Base-by-base conservation (phyloP, 2,113 vertebrate genomes). In the Sebastes schlegelii region DNA sequence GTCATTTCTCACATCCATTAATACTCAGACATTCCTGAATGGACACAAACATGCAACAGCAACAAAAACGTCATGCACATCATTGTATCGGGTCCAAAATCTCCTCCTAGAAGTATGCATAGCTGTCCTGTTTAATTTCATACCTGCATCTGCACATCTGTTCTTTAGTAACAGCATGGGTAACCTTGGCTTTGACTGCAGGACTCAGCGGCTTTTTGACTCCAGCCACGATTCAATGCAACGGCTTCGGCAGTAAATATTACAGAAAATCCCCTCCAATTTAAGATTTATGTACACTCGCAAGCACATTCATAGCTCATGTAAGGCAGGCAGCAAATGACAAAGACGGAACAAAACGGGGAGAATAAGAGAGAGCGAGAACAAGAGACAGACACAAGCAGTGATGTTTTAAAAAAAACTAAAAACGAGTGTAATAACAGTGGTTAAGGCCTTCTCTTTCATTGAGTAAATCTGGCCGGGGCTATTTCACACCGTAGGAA, bases 401-500 rank as follows among this genome's bases (percentile, higher is more conserved):
- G 80, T 75, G 82, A 83, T 89, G 88, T 86, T 89, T 87, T 42
- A 85, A 34, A 23, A 23, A 34, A 72, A 67, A 84, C 80, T 81
- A 79, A 79, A 86, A 85, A 72, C 8, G 67, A 77, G 52, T 83
- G 93, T 96, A 95, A 96, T 92, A 94, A 94, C 88, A 95, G 95
- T 89, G 93, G 83, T 94, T 88, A 88, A 88, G 86, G 80, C 55
- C 73, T 91, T 84, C 92, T 92, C 94, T 92, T 88, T 92, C 92
- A 94, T 94, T 93, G 93, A 91, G 85, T 73, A 92, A 90, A 90
- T 90, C 91, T 94, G 91, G 79, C 87, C 73, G 83, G 77, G 80
- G 89, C 94, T 95, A 92, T 95, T 96, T 96, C 93, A 95, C 82
- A 91, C 87, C 87, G 84, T 93, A 94, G 86, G 88, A 94, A 95